These are phyloP conservation scores for Aramus guarauna DNA, from an alignment of 2,113 vertebrate genomes.

Conservation along the genomic window DNA sequence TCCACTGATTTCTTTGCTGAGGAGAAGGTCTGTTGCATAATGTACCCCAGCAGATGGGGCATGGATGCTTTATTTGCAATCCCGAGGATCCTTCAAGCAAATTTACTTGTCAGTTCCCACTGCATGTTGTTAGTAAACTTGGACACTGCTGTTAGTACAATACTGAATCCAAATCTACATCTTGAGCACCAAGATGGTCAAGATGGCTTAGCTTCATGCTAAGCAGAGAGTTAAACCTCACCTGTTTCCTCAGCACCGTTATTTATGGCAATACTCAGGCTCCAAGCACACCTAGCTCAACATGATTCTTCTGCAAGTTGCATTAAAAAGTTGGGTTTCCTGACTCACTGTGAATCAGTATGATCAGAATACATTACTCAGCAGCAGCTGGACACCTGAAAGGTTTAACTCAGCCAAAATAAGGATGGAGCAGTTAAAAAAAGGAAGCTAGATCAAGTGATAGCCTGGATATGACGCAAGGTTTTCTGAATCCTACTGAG, in stretches of 20 bases:
- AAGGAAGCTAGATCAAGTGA: not conserved
- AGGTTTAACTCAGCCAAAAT: not conserved
- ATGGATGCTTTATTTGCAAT: not conserved
- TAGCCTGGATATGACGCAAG: not conserved
- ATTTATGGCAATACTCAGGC: not conserved
- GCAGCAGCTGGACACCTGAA: not conserved
- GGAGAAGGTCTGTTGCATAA: not conserved
- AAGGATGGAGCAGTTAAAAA: not conserved
- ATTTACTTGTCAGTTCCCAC: not conserved
- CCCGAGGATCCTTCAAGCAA: not conserved
- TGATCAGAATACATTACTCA: not conserved
- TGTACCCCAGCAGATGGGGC: not conserved
- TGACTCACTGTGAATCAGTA: not conserved
- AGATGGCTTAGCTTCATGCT: too few relatives aligned
- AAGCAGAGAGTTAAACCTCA: not conserved
- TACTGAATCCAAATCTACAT: not conserved
- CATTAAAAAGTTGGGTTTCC: not conserved
- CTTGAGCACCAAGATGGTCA: not conserved
- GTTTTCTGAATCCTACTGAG: not conserved
- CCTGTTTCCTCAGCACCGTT: not conserved
- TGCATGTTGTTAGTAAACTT: not conserved
- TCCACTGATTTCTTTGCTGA: not conserved
- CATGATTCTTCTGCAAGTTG: not conserved
- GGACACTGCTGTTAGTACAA: not conserved
- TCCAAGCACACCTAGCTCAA: not conserved